These are phyloP conservation scores for Popillia japonica DNA, from an alignment of 1,140 invertebrate species.

Conservation along the genomic window DNA sequence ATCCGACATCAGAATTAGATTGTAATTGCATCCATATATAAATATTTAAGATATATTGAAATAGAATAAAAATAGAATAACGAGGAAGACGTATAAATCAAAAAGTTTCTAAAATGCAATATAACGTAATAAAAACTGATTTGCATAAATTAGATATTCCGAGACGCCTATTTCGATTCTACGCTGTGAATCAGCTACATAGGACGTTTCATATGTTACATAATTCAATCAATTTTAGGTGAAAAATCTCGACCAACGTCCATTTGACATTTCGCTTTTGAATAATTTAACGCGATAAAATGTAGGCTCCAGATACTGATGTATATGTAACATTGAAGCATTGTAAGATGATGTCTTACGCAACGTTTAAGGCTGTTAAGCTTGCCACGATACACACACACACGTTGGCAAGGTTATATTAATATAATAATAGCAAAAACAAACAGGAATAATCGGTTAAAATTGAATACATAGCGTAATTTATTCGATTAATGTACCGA, in stretches of 20 bases:
- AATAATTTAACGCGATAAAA: neutral
- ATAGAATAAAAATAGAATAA: neutral
- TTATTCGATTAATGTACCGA: too few species aligned
- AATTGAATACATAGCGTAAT: too few species aligned
- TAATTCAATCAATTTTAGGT: neutral
- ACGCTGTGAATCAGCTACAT: neutral
- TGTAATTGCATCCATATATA: neutral
- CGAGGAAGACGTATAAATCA: neutral
- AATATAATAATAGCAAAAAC: too few species aligned
- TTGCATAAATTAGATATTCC: slow-evolving; percentile 18
- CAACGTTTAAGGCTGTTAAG: neutral
- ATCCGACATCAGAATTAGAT: neutral
- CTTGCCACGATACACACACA: too few species aligned
- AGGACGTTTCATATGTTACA: neutral
- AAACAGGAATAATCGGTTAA: too few species aligned
- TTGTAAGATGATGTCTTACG: neutral
- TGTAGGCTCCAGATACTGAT: neutral
- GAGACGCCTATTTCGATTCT: neutral
- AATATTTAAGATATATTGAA: neutral
- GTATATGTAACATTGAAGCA: neutral
- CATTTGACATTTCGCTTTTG: slow-evolving; percentile 12
- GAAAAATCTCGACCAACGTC: neutral
- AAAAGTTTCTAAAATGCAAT: neutral
- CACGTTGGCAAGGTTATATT: neutral
- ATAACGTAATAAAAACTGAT: neutral